phyloP scores from a whole-genome alignment of 2,888 invertebrate species.

The Hecatera dysodea region DNA sequence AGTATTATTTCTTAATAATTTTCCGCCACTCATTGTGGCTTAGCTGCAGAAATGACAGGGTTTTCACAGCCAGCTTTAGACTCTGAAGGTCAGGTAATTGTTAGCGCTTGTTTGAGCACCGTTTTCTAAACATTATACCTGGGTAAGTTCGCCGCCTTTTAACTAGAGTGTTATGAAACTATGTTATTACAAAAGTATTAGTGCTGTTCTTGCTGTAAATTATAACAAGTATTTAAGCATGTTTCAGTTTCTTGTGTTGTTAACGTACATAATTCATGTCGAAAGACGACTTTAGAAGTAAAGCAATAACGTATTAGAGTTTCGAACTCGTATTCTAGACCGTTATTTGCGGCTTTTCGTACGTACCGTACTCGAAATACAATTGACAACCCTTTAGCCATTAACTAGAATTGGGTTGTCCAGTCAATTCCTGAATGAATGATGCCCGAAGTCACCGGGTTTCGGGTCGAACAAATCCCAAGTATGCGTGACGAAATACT shows the following conservation, averaged over 20 bases:
- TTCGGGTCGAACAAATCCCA: slow-evolving; percentile 75
- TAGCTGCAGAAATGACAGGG: slow-evolving; percentile 69
- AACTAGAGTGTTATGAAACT: slow-evolving; percentile 18
- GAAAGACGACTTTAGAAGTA: slow-evolving; percentile 61
- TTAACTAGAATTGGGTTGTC: slow-evolving; percentile 73
- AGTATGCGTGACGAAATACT: slow-evolving; percentile 79
- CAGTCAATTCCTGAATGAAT: slow-evolving; percentile 76
- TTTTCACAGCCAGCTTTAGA: slow-evolving; percentile 49
- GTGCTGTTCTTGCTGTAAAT: slow-evolving; percentile 41
- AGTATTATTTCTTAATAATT: slow-evolving; percentile 80
- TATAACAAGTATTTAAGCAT: slow-evolving; percentile 30
- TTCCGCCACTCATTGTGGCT: slow-evolving; percentile 73
- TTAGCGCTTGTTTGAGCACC: slow-evolving; percentile 23
- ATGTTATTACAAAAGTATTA: slow-evolving; percentile 41
- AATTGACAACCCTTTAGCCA: slow-evolving; percentile 71
- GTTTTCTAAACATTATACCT: slow-evolving; percentile 29
- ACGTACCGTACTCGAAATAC: slow-evolving; percentile 66
- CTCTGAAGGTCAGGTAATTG: slow-evolving; percentile 33
- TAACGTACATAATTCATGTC: slow-evolving; percentile 53
- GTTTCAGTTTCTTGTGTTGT: slow-evolving; percentile 52
- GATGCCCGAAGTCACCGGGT: slow-evolving; percentile 73
- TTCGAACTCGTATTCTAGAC: slow-evolving; percentile 62
- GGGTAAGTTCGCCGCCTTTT: slow-evolving; percentile 15
- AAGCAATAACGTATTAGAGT: slow-evolving; percentile 65
- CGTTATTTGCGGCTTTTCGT: slow-evolving; percentile 67